Conservation (phyloP, 2,113 vertebrate species). For the Recurvirostra avosetta region DNA sequence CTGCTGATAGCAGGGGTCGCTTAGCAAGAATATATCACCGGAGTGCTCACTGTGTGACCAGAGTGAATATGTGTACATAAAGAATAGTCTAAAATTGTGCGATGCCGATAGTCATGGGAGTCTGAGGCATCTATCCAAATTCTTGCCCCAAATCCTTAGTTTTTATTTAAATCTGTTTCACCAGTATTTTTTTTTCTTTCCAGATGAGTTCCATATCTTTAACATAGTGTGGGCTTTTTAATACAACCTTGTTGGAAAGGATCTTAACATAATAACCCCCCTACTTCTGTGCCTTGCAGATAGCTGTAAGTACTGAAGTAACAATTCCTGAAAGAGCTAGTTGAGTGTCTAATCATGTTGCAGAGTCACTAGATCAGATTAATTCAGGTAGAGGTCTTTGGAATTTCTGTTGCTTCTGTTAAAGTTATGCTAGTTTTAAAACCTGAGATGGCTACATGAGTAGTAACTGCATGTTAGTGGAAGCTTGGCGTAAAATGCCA, state of each 20-base stretch:
- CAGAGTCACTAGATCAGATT: neutral
- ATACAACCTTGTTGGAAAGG: neutral
- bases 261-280: neutral
- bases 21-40: neutral
- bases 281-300: neutral
- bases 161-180: neutral
- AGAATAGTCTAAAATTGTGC: neutral
- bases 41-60: neutral
- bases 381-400: neutral
- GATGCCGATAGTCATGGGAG: neutral
- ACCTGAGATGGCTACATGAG: neutral
- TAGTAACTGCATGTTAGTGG: neutral
- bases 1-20: neutral
- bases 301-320: neutral
- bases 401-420: neutral
- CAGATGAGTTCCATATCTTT: neutral
- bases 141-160: neutral
- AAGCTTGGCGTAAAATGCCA: neutral
- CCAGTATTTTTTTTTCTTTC: neutral
- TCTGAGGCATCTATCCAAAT: neutral
- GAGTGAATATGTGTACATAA: neutral
- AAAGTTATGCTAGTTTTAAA: neutral
- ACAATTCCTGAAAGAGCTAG: neutral
- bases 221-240: neutral
- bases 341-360: neutral